Evolutionary conservation across 2,888 invertebrate genomes (phyloP).

Genomic region (Amphipyra berbera): DNA sequence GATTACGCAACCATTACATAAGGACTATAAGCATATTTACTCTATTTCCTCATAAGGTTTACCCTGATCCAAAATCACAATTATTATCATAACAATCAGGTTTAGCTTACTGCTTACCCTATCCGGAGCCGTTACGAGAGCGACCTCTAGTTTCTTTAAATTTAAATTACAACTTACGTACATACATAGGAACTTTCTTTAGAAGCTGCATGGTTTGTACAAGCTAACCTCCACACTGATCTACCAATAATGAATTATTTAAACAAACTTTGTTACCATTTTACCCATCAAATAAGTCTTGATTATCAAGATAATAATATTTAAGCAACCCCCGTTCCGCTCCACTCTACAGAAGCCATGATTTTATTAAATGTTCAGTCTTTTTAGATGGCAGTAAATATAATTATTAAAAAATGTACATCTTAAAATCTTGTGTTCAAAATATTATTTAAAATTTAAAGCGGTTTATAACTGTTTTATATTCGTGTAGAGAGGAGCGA

Average conservation of each 20-base stretch:
- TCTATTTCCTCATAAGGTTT: slow-evolving; percentile 71
- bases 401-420: slow-evolving; percentile 58
- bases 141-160: slow-evolving; percentile 84
- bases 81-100: slow-evolving; percentile 74
- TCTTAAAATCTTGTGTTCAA: slow-evolving; percentile 49
- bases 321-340: slow-evolving; percentile 61
- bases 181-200: slow-evolving; percentile 90
- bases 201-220: slow-evolving; percentile 90
- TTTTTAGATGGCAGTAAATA: slow-evolving; percentile 54
- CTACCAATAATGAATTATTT: slow-evolving; percentile 85
- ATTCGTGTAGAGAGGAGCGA: slow-evolving; percentile 63
- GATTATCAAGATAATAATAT: slow-evolving; percentile 79
- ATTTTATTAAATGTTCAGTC: slow-evolving; percentile 52
- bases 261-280: slow-evolving; percentile 82
- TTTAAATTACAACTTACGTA: slow-evolving; percentile 89
- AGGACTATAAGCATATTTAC: slow-evolving; percentile 45
- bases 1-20: slow-evolving; percentile 33
- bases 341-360: slow-evolving; percentile 60
- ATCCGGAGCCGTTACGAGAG: slow-evolving; percentile 72
- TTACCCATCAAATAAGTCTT: slow-evolving; percentile 80
- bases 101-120: slow-evolving; percentile 61
- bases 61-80: slow-evolving; percentile 84
- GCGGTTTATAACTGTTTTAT: slow-evolving; percentile 50
- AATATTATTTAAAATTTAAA: slow-evolving; percentile 53
- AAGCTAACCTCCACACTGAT: slow-evolving; percentile 89